Conservation (phyloP, 2,888 invertebrate genomes). For the Ochropleura leucogaster region DNA sequence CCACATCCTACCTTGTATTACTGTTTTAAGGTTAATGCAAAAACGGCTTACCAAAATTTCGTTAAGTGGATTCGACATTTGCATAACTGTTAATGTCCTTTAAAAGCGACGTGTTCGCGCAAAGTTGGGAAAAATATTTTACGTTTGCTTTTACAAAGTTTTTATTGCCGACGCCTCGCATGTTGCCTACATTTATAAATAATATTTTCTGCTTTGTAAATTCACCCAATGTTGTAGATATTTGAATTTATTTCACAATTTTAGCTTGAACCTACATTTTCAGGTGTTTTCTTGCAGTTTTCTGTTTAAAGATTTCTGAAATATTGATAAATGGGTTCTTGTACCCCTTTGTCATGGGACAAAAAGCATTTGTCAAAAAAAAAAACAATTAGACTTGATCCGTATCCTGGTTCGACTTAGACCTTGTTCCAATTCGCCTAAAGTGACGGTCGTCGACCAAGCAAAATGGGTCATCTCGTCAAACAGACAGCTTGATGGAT, state of each 20-base stretch:
- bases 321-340: background rate
- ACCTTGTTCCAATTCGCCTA: constrained; percentile 53
- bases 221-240: constrained; percentile 43
- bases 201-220: constrained; percentile 57
- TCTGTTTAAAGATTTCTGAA: background rate
- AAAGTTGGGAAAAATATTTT: constrained; percentile 72
- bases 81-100: constrained; percentile 72
- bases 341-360: background rate
- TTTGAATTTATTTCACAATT: constrained; percentile 30
- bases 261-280: background rate
- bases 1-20: background rate
- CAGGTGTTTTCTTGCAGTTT: constrained; percentile 6
- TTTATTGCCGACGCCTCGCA: constrained; percentile 66
- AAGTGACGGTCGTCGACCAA: constrained; percentile 61
- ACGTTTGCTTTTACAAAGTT: constrained; percentile 66
- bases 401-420: constrained; percentile 49
- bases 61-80: constrained; percentile 70
- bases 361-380: constrained; percentile 30
- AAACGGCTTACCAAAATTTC: constrained; percentile 65
- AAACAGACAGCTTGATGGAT: constrained; percentile 78
- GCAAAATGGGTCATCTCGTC: constrained; percentile 72
- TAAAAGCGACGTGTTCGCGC: constrained; percentile 65
- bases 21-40: constrained; percentile 58
- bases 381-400: constrained; percentile 48
- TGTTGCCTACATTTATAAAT: constrained; percentile 61